Evolutionary conservation across 1,140 invertebrate genomes (phyloP).

Genomic region (Melipona quadrifasciata): DNA sequence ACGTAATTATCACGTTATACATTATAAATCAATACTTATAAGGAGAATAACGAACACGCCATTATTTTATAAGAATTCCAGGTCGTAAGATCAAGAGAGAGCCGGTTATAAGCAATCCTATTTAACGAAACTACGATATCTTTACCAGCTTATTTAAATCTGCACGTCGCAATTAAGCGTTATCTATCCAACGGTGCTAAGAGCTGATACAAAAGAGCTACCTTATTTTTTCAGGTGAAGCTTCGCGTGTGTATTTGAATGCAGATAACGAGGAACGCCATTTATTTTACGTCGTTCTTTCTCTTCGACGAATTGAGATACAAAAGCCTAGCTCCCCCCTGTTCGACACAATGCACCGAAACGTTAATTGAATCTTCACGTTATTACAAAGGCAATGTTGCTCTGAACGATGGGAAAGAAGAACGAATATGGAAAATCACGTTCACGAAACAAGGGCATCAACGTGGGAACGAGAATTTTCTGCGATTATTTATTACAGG

Average conservation of each 20-base stretch:
- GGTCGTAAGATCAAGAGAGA: background rate
- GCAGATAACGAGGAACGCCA: slow-evolving; percentile 6
- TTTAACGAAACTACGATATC: background rate
- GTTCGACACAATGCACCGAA: background rate
- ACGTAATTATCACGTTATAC: background rate
- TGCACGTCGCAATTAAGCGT: background rate
- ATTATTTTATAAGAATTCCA: background rate
- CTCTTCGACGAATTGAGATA: background rate
- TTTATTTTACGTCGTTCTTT: slow-evolving; percentile 18
- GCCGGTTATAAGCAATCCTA: background rate
- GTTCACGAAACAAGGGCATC: no score
- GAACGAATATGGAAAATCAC: background rate
- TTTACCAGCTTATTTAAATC: background rate
- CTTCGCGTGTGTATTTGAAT: background rate
- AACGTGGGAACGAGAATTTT: no score
- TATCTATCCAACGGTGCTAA: background rate
- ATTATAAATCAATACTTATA: background rate
- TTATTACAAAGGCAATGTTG: background rate
- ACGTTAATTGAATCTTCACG: slow-evolving; percentile 30
- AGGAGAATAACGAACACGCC: no score
- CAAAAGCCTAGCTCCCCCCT: background rate
- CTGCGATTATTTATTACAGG: no score
- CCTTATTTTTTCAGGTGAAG: background rate
- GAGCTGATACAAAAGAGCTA: background rate
- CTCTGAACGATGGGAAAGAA: no score